Base-by-base conservation (phyloP, 2,888 invertebrate species). In the Dryadula phaetusa region DNA sequence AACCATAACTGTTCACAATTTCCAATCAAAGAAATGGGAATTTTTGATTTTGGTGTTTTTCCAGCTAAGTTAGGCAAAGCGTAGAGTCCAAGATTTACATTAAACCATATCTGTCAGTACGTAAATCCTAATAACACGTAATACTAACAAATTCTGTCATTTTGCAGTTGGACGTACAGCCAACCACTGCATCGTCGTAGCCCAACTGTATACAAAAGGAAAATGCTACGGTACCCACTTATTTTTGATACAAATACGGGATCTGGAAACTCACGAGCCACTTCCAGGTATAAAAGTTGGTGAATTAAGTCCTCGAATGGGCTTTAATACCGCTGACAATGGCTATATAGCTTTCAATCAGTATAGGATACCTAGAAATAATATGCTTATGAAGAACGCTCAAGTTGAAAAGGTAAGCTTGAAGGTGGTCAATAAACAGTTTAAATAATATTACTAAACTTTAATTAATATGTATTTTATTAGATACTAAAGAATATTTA, bases 351-450 rank as follows among this genome's bases (percentile, higher is more conserved):
- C 97, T 0, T 96, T 99, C 64, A 94, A 97, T 58, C 94, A 97
- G 75, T 96, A 97, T 7, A 94, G 98, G 75, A 96, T 99, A 82
- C 98, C 99, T 0, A 93, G 98, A 63, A 94, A 94, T n/a, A 93
- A 97, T 72, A 97, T 99, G 98, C 86, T 99, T 42, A 99, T 99
- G 99, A 97, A 97, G 85, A 96, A 98, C 86, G 96, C 97, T 7
- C 95, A 98, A 92, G 97, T 98, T 77, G 83, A 94, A 47, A 87
- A 94, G 84, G 94, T 94, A 80, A 77, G 72, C 68, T 46, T 10
- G 0, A 5, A 14, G 44, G n/a, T n/a, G n/a, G n/a, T n/a, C n/a
- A n/a, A n/a, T n/a, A n/a, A n/a, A n/a, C n/a, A n/a, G n/a, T n/a
- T n/a, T n/a, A n/a, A n/a, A n/a, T n/a, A n/a, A n/a, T n/a, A n/a